A percentile compares a stretch with the other conserved stretches of the same genome.
Evolutionary conservation across 2,888 invertebrate genomes (phyloP).

Genomic region (Philereme vetulata): DNA sequence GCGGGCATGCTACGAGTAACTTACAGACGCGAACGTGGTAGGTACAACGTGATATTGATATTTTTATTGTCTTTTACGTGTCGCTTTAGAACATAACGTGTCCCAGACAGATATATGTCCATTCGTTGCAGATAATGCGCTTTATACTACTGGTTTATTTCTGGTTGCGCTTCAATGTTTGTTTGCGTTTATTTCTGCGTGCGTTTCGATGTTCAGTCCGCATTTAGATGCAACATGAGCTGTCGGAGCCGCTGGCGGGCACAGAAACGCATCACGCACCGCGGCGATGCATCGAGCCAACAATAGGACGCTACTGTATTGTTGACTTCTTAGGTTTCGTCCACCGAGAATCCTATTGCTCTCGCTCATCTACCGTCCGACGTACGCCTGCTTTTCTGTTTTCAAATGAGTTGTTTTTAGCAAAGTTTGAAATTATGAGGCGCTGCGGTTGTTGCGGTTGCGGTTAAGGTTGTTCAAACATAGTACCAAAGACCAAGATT

Average conservation of each 20-base stretch:
- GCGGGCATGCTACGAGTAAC: constrained; percentile 11
- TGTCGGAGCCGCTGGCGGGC: constrained; percentile 44
- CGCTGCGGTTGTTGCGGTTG: too few species aligned
- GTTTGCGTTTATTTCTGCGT: constrained; percentile 73
- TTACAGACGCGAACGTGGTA: constrained; percentile 15
- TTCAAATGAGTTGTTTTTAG: too few species aligned
- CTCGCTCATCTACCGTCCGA: constrained; percentile 17
- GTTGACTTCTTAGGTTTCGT: constrained; percentile 43
- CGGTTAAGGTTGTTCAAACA: too few species aligned
- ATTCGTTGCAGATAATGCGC: constrained; percentile 35
- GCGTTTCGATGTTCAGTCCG: constrained; percentile 63
- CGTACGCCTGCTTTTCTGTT: background rate
- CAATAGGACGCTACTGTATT: constrained; percentile 52
- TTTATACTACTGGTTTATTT: constrained; percentile 52
- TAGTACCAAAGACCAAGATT: too few species aligned
- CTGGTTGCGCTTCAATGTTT: constrained; percentile 52
- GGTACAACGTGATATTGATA: constrained; percentile 33
- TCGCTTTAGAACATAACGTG: constrained; percentile 13
- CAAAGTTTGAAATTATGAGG: too few species aligned
- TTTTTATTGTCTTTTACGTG: constrained; percentile 25
- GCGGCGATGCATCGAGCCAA: constrained; percentile 63
- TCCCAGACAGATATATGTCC: constrained; percentile 24
- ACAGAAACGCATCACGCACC: constrained; percentile 39
- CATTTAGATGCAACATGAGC: constrained; percentile 78
- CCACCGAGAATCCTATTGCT: constrained; percentile 36